Evolutionary conservation across 1,140 invertebrate species (phyloP), one percentile per base, ranked within the genome.

Genomic region (Drosophila nigrodunni): DNA sequence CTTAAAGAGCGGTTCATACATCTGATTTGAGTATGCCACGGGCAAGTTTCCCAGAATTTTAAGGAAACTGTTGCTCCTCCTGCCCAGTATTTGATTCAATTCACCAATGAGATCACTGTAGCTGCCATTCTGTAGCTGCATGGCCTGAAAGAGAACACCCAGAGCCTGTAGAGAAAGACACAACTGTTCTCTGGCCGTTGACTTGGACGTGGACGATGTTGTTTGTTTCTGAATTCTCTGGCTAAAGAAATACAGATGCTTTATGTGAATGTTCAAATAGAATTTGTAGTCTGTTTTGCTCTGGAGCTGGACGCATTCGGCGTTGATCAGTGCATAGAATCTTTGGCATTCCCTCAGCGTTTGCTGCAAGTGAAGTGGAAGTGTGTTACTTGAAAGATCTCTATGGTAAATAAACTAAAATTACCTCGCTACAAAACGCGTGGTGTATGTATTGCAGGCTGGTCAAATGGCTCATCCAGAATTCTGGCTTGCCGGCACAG

Each of bases 371-470:
- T 1, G 47, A 2, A 25, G 10, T 21, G 18, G 47, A 2, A 25
- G 10, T 21, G 18, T 18, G 18, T 21, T 41, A 76, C n/a, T 54
- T 41, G 3, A 2, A 21, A 25, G 9, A 15, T 15, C 41, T 3
- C 10, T 6, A 3, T 43, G 9, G 18, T 21, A 50, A 7, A 7
- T n/a, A 30, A 4, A 0, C 0, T 0, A 3, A 2, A 2, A 64
- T 60, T 37, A 88, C 83, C 77, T 80, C 64, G 1, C 64, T 54
- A 6, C 70, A 83, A 7, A 88, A 37, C 0, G 35, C 47, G 39
- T 90, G 65, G 9, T 85, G 78, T 4, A 89, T 76, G 52, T 71
- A 89, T 0, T 79, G 75, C 60, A 89, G 46, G 18, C 81, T 81
- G 10, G 34, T 59, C 13, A 89, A 41, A 47, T 90, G 81, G n/a